Evolutionary conservation across 2,113 vertebrate species (phyloP), one percentile per base, ranked within the genome.

Genomic region (Cheirogaleus medius): DNA sequence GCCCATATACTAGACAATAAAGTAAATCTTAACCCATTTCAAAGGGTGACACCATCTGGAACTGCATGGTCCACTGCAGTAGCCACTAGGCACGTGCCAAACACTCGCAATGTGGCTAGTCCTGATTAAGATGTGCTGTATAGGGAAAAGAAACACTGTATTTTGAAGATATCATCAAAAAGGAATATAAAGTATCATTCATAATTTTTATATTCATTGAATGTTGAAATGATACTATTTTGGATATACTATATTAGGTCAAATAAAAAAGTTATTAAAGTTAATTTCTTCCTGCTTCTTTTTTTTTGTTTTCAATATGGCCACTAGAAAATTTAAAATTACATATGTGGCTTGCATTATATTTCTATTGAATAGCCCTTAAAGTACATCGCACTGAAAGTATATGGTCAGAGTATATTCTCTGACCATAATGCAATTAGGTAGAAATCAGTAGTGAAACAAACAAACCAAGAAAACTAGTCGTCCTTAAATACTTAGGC

Each of bases 211-310:
- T 83, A 78, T 17, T 74, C 54, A 83, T 84, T 87, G 32, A 32
- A 80, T 52, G 39, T 63, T 93, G 15, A 93, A 90, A 69, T 56
- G 58, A 87, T 87, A 76, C 27, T 68, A 68, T 68, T 91, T 96
- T 76, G 66, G 32, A 44, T 47, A 64, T 39, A 60, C 8, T 27
- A 56, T 34, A 54, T 29, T n/a, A 90, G 3, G 34, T 52, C 80
- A 94, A 73, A 76, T 82, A 77, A 87, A 93, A 83, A 63, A 4
- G 49, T 92, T 92, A 85, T 81, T 80, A 76, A 87, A 81, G 96
- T 90, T 78, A 66, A 93, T 89, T 92, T 92, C 14, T 7, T 80
- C 8, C 34, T 80, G 10, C 29, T 92, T 71, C 37, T 85, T 76
- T 81, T 60, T 60, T 64, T 56, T 8, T 69, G 74, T 39, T 66